Evolutionary conservation across 1,140 invertebrate genomes (phyloP).

Genomic region (Mercenaria mercenaria): DNA sequence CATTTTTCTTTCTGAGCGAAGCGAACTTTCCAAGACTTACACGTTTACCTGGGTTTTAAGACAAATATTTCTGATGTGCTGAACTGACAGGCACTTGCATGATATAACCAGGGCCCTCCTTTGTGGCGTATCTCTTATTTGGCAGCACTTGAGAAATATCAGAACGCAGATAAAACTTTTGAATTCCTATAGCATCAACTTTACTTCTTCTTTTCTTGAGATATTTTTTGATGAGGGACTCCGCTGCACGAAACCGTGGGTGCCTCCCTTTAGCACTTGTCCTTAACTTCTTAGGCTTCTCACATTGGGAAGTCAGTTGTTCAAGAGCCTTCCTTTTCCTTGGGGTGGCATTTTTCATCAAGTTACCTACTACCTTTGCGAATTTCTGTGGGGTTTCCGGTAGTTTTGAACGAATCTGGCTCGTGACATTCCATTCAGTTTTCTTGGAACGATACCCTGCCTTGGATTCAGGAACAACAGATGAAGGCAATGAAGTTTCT

Average conservation of each 20-base stretch:
- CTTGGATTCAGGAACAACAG: neutral
- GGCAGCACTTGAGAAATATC: constrained; percentile 42
- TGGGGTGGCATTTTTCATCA: neutral
- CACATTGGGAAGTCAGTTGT: neutral
- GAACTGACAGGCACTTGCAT: constrained; percentile 57
- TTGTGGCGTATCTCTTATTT: constrained; percentile 54
- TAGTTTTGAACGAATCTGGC: neutral
- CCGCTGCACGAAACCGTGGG: neutral
- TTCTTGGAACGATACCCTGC: neutral
- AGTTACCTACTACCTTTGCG: constrained; percentile 2
- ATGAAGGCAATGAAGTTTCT: neutral
- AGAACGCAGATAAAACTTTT: constrained; percentile 9
- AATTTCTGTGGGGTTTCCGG: neutral
- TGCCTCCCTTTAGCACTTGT: neutral
- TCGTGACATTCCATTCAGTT: constrained; percentile 29
- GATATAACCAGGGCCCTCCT: constrained; percentile 38
- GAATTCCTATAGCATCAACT: constrained; percentile 15
- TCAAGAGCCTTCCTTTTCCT: constrained; percentile 3
- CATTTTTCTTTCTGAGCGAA: constrained; percentile 36
- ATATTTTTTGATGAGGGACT: neutral
- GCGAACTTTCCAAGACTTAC: constrained; percentile 54
- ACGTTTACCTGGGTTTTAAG: constrained; percentile 13
- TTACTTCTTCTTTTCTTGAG: neutral
- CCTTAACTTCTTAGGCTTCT: neutral
- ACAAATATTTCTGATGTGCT: constrained; percentile 25